Evolutionary conservation across 2,797 vertebrate genomes (phyloP).

Genomic region (Poeciliopsis presidionis): DNA sequence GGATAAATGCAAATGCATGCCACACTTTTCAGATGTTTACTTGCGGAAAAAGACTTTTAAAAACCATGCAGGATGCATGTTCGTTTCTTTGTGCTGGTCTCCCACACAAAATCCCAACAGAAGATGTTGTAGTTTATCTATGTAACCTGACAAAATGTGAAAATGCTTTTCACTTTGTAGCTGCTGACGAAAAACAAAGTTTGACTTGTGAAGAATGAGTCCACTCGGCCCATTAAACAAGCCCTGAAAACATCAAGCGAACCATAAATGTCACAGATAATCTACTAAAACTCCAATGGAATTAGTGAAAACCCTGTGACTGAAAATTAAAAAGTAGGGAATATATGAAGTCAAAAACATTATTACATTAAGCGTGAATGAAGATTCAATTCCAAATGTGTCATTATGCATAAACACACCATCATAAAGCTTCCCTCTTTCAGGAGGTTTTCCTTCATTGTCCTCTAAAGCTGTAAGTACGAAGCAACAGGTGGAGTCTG

Average conservation of each 20-base stretch:
- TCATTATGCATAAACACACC: background rate
- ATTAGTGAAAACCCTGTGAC: background rate
- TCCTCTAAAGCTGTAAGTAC: constrained; percentile 8
- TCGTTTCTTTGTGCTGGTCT: background rate
- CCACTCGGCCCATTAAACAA: background rate
- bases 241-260: background rate
- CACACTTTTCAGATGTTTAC: background rate
- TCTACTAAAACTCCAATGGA: background rate
- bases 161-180: background rate
- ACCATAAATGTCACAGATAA: background rate
- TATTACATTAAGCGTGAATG: background rate
- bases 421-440: background rate
- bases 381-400: background rate
- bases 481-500: constrained; percentile 64
- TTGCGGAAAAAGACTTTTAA: background rate
- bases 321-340: background rate
- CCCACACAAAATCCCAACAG: background rate
- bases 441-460: constrained; percentile 17
- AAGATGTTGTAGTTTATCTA: background rate
- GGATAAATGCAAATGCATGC: background rate
- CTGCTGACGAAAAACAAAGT: background rate
- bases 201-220: background rate
- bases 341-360: background rate
- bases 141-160: background rate
- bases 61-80: background rate